Evolutionary conservation across 1,140 invertebrate species (phyloP).

Genomic region (Coboldia fuscipes): DNA sequence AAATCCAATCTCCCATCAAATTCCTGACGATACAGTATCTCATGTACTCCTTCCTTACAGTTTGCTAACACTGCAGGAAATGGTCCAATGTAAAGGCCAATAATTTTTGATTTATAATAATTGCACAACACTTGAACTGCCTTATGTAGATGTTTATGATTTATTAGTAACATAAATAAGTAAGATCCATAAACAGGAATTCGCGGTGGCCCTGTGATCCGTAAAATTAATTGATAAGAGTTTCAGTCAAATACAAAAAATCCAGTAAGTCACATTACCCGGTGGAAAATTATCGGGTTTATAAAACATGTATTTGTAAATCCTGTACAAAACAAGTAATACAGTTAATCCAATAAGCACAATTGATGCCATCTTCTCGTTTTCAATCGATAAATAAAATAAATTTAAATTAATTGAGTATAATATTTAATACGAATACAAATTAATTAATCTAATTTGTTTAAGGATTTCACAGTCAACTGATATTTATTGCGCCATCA

Average conservation of each 20-base stretch:
- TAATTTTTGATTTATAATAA: constrained; percentile 22
- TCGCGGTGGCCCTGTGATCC: constrained; percentile 8
- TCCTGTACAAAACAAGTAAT: constrained; percentile 7
- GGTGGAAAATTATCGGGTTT: constrained; percentile 14
- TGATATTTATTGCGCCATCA: too few species aligned
- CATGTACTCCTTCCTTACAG: constrained; percentile 17
- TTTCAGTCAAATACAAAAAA: background rate
- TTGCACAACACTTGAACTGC: constrained; percentile 11
- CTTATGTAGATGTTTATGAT: constrained; percentile 16
- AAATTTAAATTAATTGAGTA: too few species aligned
- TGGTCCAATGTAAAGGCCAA: constrained; percentile 21
- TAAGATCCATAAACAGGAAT: constrained; percentile 18
- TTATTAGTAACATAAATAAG: constrained; percentile 14
- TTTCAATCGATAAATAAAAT: too few species aligned
- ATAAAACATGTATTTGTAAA: constrained; percentile 10
- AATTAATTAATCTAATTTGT: too few species aligned
- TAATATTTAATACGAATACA: too few species aligned
- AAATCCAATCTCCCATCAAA: constrained; percentile 21
- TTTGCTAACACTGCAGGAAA: constrained; percentile 17
- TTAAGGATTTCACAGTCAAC: too few species aligned
- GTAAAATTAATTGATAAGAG: background rate
- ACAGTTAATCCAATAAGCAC: constrained; percentile 8
- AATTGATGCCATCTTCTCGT: constrained; percentile 11
- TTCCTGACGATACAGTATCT: constrained; percentile 18
- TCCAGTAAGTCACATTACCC: constrained; percentile 4